Evolutionary conservation across 2,888 invertebrate species (phyloP).

Genomic region (Rhingia rostrata): DNA sequence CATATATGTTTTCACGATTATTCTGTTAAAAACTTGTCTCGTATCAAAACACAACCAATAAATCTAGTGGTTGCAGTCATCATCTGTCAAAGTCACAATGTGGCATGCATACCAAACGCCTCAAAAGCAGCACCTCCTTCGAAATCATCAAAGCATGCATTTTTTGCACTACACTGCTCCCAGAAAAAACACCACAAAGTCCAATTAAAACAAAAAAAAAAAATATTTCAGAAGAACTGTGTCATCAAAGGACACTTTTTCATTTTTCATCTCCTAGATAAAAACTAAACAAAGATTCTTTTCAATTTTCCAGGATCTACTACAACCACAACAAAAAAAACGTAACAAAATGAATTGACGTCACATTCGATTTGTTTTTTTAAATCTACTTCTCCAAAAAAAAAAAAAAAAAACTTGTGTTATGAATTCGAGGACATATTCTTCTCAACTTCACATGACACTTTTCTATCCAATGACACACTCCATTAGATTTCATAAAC

Average conservation of each 20-base stretch:
- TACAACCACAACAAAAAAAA: neutral
- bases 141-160: too few relatives aligned
- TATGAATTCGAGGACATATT: conserved; percentile 24
- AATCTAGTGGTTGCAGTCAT: too few relatives aligned
- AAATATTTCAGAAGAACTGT: conserved; percentile 13
- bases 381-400: too few relatives aligned
- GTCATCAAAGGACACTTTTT: conserved; percentile 29
- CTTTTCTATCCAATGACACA: conserved; percentile 29
- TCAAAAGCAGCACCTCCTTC: too few relatives aligned
- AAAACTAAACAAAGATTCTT: conserved; percentile 18
- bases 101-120: too few relatives aligned
- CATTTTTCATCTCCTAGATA: conserved; percentile 15
- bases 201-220: conserved; percentile 21
- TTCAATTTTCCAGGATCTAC: neutral
- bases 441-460: conserved; percentile 25
- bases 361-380: neutral
- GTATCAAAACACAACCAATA: too few relatives aligned
- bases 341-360: neutral
- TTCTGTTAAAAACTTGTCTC: too few relatives aligned
- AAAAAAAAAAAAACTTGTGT: too few relatives aligned
- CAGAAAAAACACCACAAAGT: too few relatives aligned
- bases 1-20: too few relatives aligned
- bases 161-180: too few relatives aligned
- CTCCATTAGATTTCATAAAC: conserved; percentile 37
- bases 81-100: too few relatives aligned